Evolutionary conservation across 2,797 vertebrate genomes (phyloP).

Genomic region (Craterocephalus amniculus): DNA sequence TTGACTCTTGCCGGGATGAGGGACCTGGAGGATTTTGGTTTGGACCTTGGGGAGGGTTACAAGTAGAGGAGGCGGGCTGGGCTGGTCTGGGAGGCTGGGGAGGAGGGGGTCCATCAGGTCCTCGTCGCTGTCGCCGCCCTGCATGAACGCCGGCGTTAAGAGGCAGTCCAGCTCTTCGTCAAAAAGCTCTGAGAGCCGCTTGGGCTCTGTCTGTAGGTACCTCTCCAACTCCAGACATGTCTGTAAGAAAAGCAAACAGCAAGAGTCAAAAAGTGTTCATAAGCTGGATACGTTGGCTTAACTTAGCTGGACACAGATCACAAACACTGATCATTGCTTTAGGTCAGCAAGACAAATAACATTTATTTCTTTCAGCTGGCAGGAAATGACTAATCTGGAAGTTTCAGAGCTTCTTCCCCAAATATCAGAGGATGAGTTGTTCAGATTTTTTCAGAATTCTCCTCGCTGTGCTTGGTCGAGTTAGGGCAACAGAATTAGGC

Average conservation of each 20-base stretch:
- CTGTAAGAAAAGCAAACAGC: constrained; percentile 73
- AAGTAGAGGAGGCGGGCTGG: constrained; percentile 83
- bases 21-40: constrained; percentile 78
- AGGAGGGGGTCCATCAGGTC: constrained; percentile 87
- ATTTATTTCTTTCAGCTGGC: not conserved
- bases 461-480: not conserved
- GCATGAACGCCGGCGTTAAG: constrained; percentile 86
- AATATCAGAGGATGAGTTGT: not conserved
- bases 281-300: not conserved
- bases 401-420: not conserved
- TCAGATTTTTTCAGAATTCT: not conserved
- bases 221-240: constrained; percentile 94
- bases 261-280: constrained; percentile 27
- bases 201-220: constrained; percentile 93
- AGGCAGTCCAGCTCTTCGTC: constrained; percentile 92
- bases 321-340: not conserved
- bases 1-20: constrained; percentile 57
- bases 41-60: constrained; percentile 88
- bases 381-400: not conserved
- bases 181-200: constrained; percentile 91
- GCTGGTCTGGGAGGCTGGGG: constrained; percentile 82
- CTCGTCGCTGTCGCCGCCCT: constrained; percentile 85
- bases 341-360: not conserved
- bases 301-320: not conserved
- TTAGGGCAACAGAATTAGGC: not conserved